Conservation (phyloP, 2,888 invertebrate genomes). For the Drosophila paracracens region DNA sequence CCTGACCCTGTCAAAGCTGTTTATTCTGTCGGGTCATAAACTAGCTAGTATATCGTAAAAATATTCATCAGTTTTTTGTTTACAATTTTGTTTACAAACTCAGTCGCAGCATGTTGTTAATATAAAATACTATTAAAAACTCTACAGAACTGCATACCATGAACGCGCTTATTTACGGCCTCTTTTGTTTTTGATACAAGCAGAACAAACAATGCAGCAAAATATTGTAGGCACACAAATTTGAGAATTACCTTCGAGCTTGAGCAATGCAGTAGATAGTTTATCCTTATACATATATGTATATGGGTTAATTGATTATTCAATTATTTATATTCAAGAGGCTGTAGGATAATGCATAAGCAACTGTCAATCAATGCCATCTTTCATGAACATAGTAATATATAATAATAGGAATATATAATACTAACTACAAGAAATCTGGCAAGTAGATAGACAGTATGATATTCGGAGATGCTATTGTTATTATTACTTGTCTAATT, state of each 20-base stretch:
- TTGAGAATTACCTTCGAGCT: not conserved
- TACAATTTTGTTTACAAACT: conserved; percentile 74
- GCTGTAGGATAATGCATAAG: conserved; percentile 30
- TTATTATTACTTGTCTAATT: conserved; percentile 15
- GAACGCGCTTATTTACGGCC: conserved; percentile 49
- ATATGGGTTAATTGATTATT: conserved; percentile 13
- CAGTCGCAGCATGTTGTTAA: conserved; percentile 29
- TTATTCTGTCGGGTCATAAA: conserved; percentile 54
- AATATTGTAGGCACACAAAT: conserved; percentile 7
- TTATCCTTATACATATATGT: not conserved
- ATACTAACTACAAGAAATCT: not conserved
- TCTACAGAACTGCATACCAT: conserved; percentile 55
- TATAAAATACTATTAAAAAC: conserved; percentile 67
- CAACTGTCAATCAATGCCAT: conserved; percentile 63
- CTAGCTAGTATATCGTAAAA: conserved; percentile 61
- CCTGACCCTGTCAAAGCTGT: conserved; percentile 17
- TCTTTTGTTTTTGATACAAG: conserved; percentile 29
- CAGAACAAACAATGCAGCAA: conserved; percentile 14
- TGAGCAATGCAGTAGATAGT: not conserved
- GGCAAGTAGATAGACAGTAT: conserved; percentile 18
- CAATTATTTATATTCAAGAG: conserved; percentile 40
- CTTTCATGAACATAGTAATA: conserved; percentile 26
- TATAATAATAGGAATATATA: conserved; percentile 8
- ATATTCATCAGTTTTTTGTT: conserved; percentile 63
- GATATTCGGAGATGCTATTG: conserved; percentile 26